Evolutionary conservation across 2,888 invertebrate genomes (phyloP).

Genomic region (Gymnocheta viridis): DNA sequence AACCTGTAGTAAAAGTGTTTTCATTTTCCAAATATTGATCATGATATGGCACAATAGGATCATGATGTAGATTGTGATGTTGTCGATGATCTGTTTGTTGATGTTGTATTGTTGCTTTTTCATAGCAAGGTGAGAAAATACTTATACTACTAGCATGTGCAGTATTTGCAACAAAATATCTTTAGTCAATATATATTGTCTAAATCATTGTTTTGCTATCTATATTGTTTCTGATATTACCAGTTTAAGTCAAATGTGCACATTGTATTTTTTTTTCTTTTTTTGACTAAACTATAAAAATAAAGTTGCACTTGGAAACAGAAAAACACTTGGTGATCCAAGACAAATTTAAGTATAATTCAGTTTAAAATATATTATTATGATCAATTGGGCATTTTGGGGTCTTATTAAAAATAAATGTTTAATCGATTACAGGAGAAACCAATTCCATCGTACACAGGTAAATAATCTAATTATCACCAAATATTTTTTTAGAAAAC

Average conservation of each 20-base stretch:
- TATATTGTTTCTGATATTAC: constrained; percentile 3
- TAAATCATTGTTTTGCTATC: background rate
- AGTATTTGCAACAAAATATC: background rate
- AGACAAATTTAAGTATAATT: constrained; percentile 18
- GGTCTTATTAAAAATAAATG: background rate
- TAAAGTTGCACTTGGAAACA: constrained; percentile 4
- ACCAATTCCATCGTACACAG: no score
- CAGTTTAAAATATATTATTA: constrained; percentile 3
- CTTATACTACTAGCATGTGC: background rate
- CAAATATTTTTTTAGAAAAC: no score
- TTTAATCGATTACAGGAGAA: background rate
- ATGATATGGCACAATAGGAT: constrained; percentile 61
- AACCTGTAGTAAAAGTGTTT: constrained; percentile 67
- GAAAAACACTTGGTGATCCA: constrained; percentile 29
- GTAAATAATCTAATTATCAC: no score
- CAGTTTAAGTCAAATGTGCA: constrained; percentile 50
- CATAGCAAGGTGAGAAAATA: constrained; percentile 56
- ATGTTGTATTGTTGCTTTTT: constrained; percentile 34
- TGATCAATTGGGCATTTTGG: background rate
- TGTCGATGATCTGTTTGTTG: background rate
- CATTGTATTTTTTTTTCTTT: background rate
- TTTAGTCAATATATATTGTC: background rate
- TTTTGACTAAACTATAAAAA: background rate
- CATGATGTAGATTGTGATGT: constrained; percentile 32
- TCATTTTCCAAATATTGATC: constrained; percentile 69